A percentile compares a stretch with the other conserved stretches of the same genome.
These are phyloP conservation scores for Arenaria interpres DNA, from an alignment of 2,113 vertebrate genomes.

Conservation along the genomic window DNA sequence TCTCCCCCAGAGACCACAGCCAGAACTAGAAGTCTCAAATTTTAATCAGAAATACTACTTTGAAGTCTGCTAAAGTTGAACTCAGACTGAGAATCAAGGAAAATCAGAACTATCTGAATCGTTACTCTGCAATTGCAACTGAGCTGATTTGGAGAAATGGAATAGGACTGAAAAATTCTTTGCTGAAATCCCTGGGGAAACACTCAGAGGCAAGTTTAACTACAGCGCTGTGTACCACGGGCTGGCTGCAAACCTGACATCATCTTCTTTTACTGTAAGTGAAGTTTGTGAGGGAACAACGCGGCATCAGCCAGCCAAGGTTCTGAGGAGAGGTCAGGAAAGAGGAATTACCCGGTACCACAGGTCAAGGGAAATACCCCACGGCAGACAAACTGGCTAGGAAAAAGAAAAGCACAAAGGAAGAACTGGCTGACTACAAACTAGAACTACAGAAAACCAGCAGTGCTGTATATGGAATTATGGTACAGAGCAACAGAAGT, in stretches of 20 bases:
- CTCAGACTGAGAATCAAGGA: background rate
- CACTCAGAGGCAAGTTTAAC: fast-evolving
- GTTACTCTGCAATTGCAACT: background rate
- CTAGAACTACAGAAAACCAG: background rate
- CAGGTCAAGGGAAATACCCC: background rate
- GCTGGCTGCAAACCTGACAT: background rate
- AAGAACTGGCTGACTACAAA: background rate
- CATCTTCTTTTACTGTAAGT: fast-evolving
- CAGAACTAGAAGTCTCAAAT: background rate
- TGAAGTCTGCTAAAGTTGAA: background rate
- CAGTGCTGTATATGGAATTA: fast-evolving
- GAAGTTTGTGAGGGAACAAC: background rate
- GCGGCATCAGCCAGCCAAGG: fast-evolving
- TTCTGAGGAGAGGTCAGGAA: background rate
- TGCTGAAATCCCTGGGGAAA: background rate
- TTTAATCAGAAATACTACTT: background rate
- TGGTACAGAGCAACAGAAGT: background rate
- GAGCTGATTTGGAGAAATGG: background rate
- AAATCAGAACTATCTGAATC: background rate
- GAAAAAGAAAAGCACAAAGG: too few relatives aligned
- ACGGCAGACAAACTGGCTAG: background rate
- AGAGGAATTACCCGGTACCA: background rate
- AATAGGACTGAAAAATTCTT: background rate
- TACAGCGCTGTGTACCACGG: fast-evolving
- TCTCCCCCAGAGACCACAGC: background rate